These are phyloP conservation scores for Eulemur rubriventer DNA, from an alignment of 2,797 vertebrate species.

Conservation along the genomic window DNA sequence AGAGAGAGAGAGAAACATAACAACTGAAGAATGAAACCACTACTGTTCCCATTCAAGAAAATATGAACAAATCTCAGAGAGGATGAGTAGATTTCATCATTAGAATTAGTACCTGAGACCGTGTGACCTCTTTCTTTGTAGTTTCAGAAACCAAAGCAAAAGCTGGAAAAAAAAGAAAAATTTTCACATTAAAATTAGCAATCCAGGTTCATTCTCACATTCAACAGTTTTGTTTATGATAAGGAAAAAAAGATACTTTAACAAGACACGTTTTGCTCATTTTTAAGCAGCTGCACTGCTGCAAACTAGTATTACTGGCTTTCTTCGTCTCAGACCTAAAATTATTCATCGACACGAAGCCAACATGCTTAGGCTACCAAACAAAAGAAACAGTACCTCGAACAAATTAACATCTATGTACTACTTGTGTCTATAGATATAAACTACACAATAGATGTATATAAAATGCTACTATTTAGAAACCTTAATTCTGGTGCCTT, in stretches of 20 bases:
- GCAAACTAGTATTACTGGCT: slow-evolving; percentile 49
- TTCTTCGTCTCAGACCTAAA: slow-evolving; percentile 40
- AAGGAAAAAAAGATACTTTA: slow-evolving; percentile 9
- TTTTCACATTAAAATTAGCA: slow-evolving; percentile 63
- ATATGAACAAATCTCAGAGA: not conserved
- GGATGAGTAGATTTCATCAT: not conserved
- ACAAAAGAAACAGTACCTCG: slow-evolving; percentile 55
- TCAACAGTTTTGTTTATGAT: slow-evolving; percentile 51
- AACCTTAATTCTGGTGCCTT: not conserved
- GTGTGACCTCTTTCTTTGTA: slow-evolving; percentile 74
- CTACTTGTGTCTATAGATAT: not conserved
- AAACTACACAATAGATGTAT: not conserved
- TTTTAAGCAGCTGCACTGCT: slow-evolving; percentile 51
- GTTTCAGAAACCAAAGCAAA: slow-evolving; percentile 80
- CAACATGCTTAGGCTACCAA: slow-evolving; percentile 62
- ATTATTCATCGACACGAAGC: slow-evolving; percentile 56
- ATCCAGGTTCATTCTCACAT: slow-evolving; percentile 60
- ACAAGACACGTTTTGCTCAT: slow-evolving; percentile 2
- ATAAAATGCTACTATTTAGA: not conserved
- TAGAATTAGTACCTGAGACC: slow-evolving; percentile 83
- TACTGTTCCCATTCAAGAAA: not conserved
- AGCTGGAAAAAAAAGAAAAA: slow-evolving; percentile 77
- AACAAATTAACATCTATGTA: not conserved
- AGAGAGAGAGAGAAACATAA: not conserved
- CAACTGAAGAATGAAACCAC: not conserved